Conservation (phyloP, 1,140 invertebrate genomes). For the Physella acuta region DNA sequence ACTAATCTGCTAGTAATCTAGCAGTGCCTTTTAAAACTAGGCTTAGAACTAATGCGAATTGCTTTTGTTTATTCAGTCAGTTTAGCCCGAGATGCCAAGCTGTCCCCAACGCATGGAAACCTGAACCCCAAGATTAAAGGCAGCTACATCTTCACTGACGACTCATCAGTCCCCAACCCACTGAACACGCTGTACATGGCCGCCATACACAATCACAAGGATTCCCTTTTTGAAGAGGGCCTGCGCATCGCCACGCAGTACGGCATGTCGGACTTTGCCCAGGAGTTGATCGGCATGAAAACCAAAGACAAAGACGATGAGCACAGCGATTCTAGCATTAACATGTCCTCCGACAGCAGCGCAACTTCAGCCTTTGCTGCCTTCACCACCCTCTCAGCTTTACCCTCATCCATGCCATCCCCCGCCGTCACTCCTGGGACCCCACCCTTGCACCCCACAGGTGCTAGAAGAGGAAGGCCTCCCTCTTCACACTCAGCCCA, state of each 20-base stretch:
- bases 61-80: too few relatives aligned
- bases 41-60: too few relatives aligned
- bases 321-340: not conserved
- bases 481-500: not conserved
- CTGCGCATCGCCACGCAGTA: constrained; percentile 57
- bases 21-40: too few relatives aligned
- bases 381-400: not conserved
- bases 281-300: constrained; percentile 49
- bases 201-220: constrained; percentile 34
- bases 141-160: too few relatives aligned
- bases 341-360: not conserved
- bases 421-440: not conserved
- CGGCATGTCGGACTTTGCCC: constrained; percentile 55
- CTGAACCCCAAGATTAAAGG: too few relatives aligned
- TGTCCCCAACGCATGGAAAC: too few relatives aligned
- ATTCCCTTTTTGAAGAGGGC: constrained; percentile 56
- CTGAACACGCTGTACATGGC: constrained; percentile 28
- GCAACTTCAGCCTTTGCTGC: not conserved
- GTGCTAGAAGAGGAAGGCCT: not conserved
- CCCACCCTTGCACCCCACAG: not conserved
- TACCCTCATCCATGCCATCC: not conserved
- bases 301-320: not conserved
- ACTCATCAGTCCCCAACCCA: constrained; percentile 17
- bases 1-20: too few relatives aligned
- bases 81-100: too few relatives aligned